A percentile compares a stretch with the other conserved stretches of the same genome.
phyloP scores from a whole-genome alignment of 2,888 invertebrate species.

The Adela reaumurella region DNA sequence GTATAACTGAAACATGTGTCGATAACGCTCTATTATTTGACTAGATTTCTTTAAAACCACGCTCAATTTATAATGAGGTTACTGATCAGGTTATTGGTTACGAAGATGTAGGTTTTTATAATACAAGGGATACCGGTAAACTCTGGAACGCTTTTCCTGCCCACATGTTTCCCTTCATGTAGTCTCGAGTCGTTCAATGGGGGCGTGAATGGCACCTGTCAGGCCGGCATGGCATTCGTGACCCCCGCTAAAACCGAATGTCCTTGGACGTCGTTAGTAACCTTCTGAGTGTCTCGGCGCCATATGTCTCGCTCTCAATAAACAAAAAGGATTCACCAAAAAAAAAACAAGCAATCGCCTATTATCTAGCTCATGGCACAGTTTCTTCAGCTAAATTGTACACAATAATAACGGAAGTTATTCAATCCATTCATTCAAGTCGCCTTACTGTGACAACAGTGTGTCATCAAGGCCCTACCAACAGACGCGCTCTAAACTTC shows the following conservation, averaged over 20 bases:
- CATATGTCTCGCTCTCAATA: too few relatives aligned
- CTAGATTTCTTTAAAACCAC: background rate
- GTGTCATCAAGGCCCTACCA: too few relatives aligned
- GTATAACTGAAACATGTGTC: too few relatives aligned
- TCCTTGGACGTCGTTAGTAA: too few relatives aligned
- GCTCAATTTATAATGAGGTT: background rate
- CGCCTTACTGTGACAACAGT: background rate
- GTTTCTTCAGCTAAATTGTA: background rate
- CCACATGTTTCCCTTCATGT: too few relatives aligned
- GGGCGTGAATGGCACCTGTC: too few relatives aligned
- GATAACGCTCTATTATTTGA: background rate
- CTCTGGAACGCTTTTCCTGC: too few relatives aligned
- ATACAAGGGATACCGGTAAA: background rate
- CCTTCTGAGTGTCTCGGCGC: too few relatives aligned
- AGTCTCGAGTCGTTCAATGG: too few relatives aligned
- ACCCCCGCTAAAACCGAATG: too few relatives aligned
- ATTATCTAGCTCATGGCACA: background rate
- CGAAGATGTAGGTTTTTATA: background rate
- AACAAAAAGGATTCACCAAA: too few relatives aligned
- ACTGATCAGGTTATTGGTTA: background rate
- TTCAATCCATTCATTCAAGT: background rate
- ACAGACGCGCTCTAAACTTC: background rate
- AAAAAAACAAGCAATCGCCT: background rate
- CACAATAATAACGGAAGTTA: background rate
- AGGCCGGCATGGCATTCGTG: too few relatives aligned